Evolutionary conservation across 2,113 vertebrate genomes (phyloP).

Genomic region (Microtus ochrogaster): DNA sequence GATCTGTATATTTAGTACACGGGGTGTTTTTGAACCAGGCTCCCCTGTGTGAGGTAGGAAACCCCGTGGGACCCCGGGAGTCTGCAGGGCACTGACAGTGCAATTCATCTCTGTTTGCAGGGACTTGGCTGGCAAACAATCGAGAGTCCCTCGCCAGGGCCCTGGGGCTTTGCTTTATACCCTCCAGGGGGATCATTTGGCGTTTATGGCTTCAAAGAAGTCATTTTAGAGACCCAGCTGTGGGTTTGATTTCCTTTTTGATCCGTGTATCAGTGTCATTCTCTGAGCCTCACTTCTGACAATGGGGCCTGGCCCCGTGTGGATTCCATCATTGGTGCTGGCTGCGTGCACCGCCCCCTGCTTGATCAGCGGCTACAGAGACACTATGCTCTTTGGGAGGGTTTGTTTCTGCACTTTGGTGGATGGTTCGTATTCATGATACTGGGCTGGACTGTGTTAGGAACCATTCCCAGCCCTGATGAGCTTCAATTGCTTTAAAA

Average conservation of each 20-base stretch:
- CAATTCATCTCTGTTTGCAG: slow-evolving; percentile 37
- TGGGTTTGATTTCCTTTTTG: slow-evolving; percentile 49
- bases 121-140: not conserved
- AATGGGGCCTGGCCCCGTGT: not conserved
- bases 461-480: not conserved
- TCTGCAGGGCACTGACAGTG: not conserved
- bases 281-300: rapidly evolving
- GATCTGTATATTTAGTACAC: not conserved
- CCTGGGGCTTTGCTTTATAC: not conserved
- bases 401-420: not conserved
- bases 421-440: not conserved
- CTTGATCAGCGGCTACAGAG: not conserved
- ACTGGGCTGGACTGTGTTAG: not conserved
- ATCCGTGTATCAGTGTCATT: not conserved
- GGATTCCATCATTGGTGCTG: not conserved
- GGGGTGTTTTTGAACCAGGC: not conserved
- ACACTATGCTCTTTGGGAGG: not conserved
- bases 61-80: not conserved
- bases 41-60: not conserved
- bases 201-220: slow-evolving; percentile 17
- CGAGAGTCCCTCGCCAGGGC: not conserved
- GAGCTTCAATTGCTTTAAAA: not conserved
- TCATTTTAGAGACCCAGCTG: not conserved
- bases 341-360: rapidly evolving
- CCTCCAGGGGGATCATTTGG: not conserved